A percentile compares a stretch with the other conserved stretches of the same genome.
These are phyloP conservation scores for Koerneria pararmatus DNA, from an alignment of 2,888 invertebrate species.

Conservation along the genomic window DNA sequence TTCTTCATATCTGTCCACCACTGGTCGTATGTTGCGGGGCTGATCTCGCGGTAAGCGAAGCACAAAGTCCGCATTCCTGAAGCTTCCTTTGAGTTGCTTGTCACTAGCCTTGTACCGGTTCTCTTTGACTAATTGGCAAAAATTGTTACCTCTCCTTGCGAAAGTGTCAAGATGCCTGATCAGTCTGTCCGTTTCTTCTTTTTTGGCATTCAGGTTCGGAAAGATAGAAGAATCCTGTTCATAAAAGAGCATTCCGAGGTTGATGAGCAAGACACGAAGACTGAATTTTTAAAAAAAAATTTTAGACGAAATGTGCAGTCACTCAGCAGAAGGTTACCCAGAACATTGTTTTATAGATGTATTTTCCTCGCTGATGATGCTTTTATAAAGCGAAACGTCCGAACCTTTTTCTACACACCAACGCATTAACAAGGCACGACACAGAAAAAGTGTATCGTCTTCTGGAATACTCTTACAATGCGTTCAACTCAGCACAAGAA, in stretches of 20 bases:
- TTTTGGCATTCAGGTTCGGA: not conserved
- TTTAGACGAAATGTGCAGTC: too few species aligned
- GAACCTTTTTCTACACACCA: too few species aligned
- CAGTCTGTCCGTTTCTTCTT: conserved; percentile 13
- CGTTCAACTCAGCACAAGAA: too few species aligned
- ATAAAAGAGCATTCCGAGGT: not conserved
- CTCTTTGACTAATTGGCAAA: not conserved
- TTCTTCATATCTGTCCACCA: too few species aligned
- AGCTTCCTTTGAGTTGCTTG: not conserved
- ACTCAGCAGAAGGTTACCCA: too few species aligned
- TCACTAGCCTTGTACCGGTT: not conserved
- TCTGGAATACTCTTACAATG: too few species aligned
- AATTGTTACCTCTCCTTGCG: conserved; percentile 67
- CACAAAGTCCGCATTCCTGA: conserved; percentile 79
- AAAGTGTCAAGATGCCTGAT: conserved; percentile 78
- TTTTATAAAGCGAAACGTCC: too few species aligned
- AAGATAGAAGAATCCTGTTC: conserved; percentile 3
- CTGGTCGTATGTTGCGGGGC: conserved; percentile 74
- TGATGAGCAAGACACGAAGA: not conserved
- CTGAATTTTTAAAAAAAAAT: too few species aligned
- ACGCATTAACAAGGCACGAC: too few species aligned
- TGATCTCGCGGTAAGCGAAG: conserved; percentile 79
- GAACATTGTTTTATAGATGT: too few species aligned
- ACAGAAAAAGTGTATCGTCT: too few species aligned
- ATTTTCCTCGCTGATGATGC: too few species aligned